Evolutionary conservation across 1,140 invertebrate species (phyloP), one percentile per base, ranked within the genome.

Genomic region (Pectinophora gossypiella): DNA sequence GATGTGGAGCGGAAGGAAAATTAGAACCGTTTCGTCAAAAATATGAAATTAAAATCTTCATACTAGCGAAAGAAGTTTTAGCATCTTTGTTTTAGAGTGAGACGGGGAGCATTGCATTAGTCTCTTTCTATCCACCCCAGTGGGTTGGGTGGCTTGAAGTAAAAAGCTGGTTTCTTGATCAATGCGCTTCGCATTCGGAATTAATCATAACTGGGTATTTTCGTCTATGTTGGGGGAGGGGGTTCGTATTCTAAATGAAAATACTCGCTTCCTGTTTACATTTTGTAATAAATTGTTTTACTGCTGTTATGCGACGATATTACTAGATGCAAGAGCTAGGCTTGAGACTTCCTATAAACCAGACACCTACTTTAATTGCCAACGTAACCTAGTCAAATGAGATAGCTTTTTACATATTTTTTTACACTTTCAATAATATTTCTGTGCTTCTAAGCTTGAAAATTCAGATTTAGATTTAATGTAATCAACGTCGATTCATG

Each of bases 11-110:
- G 2, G 32, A 13, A 49, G 45, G 64, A 78, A 85, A 85, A 85
- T 87, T 87, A 85, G 81, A 85, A 75, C 81, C 72, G 74, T 86
- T 85, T 86, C 78, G 72, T 86, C 81, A 86, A 86, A 86, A 86
- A 86, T 86, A 86, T 86, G 83, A 86, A 86, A 86, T 86, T 86
- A 86, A 86, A 86, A 85, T 86, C 83, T 86, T 86, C 81, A 86
- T 86, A 86, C 80, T 85, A 85, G 81, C 81, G 83, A 86, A 86
- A 86, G 83, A 86, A 86, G 81, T 86, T 86, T 86, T 85, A 86
- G 83, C 83, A 86, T 86, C 83, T 86, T 86, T 86, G 83, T 86
- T 86, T 86, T 86, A 86, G 83, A 86, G 72, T 59, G 83, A 86
- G 81, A 86, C 59, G 68, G 72, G 55, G 56, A 68, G 71, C 61